Base-by-base conservation (phyloP, 1,140 invertebrate genomes). In the Leptopilina clavipes region DNA sequence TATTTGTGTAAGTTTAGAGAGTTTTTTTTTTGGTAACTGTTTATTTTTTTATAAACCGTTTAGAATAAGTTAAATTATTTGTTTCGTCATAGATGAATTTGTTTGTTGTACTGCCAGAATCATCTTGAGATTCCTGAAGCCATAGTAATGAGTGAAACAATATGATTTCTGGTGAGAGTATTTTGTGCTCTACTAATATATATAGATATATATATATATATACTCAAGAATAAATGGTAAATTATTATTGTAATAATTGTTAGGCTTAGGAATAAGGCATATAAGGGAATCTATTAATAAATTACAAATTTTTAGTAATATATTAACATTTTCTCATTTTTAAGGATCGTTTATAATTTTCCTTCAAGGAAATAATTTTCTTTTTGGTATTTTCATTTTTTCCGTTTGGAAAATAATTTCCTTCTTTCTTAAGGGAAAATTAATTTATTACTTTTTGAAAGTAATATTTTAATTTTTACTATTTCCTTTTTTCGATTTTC, bases 281-380 rank as follows among this genome's bases (percentile, higher is more conserved):
- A 12, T 37, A 65, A 31, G 59, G 59, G 59, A 31, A 65, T 37
- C 11, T 52, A 31, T 65, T 65, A 65, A 65, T 65, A 65, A 65
- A 65, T 65, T 31, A 37, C 59, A 11, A 8, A 14, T 31, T 65
- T 65, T 65, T 65, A 65, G 59, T 65, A 65, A 37, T 52, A 17
- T 52, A 52, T 52, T 48, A 48, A 3, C 9, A 48, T n/a, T 48
- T 52, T 52, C 7, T 52, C 48, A 52, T 17, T 52, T n/a, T 17
- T 40, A 40, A 40, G 37, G 37, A 40, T 40, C 37, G 37, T 40
- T 40, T 31, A 5, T 31, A n/a, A 48, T 5, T 17, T 17, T 52
- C 48, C 17, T 52, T 52, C 5, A 0, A 7, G 14, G 5, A 48
- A 48, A 48, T 48, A 44, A 44, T 48, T 48, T 48, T 48, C 37